Evolutionary conservation across 2,797 vertebrate genomes (phyloP).

Genomic region (Babyrousa celebensis): DNA sequence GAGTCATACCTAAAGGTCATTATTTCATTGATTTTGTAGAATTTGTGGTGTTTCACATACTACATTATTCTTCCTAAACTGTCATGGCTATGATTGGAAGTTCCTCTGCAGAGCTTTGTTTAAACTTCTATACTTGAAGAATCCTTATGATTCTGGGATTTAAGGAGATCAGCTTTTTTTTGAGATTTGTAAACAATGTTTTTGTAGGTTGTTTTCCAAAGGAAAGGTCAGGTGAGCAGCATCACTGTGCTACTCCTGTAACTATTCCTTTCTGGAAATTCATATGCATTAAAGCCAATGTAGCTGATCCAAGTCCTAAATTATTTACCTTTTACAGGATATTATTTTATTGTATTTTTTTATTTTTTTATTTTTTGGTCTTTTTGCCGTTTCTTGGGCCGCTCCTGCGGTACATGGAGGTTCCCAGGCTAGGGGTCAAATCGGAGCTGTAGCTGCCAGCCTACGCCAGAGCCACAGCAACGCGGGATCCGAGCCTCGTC

Average conservation of each 20-base stretch:
- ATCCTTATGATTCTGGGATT: neutral
- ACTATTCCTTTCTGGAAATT: neutral
- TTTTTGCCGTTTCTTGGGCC: too few species aligned
- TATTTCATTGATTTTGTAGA: too few species aligned
- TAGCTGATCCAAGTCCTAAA: neutral
- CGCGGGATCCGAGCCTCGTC: too few species aligned
- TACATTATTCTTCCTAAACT: too few species aligned
- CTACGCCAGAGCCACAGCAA: too few species aligned
- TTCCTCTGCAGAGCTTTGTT: neutral
- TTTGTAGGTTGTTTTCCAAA: neutral
- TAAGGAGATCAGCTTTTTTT: neutral
- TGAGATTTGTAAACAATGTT: neutral
- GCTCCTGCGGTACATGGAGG: too few species aligned
- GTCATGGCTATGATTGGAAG: too few species aligned
- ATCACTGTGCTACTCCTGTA: neutral
- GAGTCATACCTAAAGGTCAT: too few species aligned
- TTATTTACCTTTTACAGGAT: neutral
- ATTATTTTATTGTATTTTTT: neutral
- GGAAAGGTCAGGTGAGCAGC: neutral
- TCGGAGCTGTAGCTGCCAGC: too few species aligned
- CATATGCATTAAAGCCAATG: rapidly evolving
- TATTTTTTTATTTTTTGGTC: too few species aligned
- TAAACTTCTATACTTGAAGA: neutral
- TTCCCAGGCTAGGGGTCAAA: too few species aligned
- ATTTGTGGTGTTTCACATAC: neutral